Conservation (phyloP, 1,140 invertebrate species). For the Agrypnia vestita region DNA sequence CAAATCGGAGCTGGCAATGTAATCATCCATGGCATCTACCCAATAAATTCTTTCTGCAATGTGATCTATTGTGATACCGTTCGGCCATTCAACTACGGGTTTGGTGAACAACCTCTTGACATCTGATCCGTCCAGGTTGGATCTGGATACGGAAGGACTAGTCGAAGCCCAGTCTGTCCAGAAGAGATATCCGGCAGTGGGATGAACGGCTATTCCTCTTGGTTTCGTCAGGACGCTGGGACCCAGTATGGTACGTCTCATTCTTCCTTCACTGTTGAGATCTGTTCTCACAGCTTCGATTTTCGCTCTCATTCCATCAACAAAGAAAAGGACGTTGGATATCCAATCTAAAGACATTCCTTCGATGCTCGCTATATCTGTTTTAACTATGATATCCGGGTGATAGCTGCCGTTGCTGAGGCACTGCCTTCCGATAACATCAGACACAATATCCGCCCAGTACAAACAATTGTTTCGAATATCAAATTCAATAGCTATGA, state of each 20-base stretch:
- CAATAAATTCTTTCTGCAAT: constrained; percentile 88
- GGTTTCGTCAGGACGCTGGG: constrained; percentile 84
- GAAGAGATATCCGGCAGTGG: constrained; percentile 87
- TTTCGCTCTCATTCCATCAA: constrained; percentile 84
- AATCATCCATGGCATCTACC: constrained; percentile 89
- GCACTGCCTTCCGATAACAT: constrained; percentile 87
- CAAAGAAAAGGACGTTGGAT: constrained; percentile 93
- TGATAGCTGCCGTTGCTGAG: constrained; percentile 78
- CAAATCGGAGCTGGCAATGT: constrained; percentile 88
- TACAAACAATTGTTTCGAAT: constrained; percentile 89
- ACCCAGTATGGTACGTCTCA: constrained; percentile 86
- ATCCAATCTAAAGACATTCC: constrained; percentile 96
- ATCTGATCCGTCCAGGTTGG: constrained; percentile 89
- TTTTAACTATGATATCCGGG: constrained; percentile 82
- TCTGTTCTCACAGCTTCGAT: constrained; percentile 88
- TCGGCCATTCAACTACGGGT: constrained; percentile 86
- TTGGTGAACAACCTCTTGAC: constrained; percentile 81
- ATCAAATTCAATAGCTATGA: constrained; percentile 92
- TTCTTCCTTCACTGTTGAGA: constrained; percentile 78
- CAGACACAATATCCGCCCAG: constrained; percentile 89
- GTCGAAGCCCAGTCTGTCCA: constrained; percentile 94
- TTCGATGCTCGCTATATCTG: constrained; percentile 87
- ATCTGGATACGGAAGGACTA: constrained; percentile 85
- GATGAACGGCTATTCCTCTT: constrained; percentile 91
- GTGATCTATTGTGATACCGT: constrained; percentile 90